These are phyloP conservation scores for Hydrochoerus hydrochaeris DNA, from an alignment of 2,113 vertebrate genomes.

Conservation along the genomic window DNA sequence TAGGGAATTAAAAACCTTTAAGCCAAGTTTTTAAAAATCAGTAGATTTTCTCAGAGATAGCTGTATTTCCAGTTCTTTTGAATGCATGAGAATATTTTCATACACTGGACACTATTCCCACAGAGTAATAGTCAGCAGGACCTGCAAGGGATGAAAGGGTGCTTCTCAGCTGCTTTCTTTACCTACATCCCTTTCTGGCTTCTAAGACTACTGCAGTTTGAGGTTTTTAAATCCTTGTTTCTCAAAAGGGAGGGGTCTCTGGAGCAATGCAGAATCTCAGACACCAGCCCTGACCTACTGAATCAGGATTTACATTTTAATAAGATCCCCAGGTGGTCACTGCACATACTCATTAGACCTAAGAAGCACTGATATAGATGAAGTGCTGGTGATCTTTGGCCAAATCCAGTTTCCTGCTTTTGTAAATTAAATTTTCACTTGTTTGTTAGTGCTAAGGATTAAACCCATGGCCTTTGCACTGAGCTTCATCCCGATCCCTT, in stretches of 20 bases:
- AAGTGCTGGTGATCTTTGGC: background rate
- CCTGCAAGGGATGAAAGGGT: background rate
- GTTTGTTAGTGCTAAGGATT: background rate
- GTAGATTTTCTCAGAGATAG: background rate
- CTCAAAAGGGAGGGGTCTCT: background rate
- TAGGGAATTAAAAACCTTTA: background rate
- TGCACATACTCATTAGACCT: background rate
- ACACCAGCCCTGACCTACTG: background rate
- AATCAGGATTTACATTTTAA: background rate
- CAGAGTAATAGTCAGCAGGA: background rate
- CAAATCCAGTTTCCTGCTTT: conserved; percentile 2
- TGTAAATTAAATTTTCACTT: background rate
- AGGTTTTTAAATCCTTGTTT: background rate
- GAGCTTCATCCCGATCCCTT: background rate
- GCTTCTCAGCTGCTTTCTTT: background rate
- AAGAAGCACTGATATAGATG: background rate
- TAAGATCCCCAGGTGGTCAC: background rate
- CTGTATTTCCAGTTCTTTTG: background rate
- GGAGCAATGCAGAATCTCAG: background rate
- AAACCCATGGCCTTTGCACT: background rate
- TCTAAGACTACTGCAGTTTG: background rate
- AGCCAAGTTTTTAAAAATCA: conserved; percentile 16
- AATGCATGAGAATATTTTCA: background rate
- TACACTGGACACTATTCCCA: background rate
- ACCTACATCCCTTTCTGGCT: background rate